Evolutionary conservation across 2,797 vertebrate species (phyloP).

Genomic region (Borostomias antarcticus): DNA sequence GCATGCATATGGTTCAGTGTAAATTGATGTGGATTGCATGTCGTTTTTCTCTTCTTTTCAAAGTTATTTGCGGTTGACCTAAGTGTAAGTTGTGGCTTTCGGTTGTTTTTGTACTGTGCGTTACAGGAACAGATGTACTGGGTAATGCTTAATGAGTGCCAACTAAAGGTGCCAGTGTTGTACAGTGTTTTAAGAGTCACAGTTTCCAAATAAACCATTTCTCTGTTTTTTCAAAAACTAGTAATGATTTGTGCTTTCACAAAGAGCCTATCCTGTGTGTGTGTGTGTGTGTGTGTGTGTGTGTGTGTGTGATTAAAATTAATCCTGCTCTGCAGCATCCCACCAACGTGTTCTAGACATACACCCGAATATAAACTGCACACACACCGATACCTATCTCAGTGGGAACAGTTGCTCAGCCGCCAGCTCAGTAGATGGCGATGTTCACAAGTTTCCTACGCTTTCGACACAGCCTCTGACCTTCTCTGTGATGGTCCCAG

Average conservation of each 20-base stretch:
- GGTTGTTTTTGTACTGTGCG: conserved; percentile 77
- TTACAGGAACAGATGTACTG: conserved; percentile 70
- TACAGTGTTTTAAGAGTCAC: conserved; percentile 84
- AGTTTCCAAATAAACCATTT: conserved; percentile 67
- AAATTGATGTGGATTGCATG: conserved; percentile 87
- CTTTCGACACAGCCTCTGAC: not conserved
- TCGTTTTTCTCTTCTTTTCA: conserved; percentile 77
- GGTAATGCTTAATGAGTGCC: conserved; percentile 68
- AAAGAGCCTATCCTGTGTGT: not conserved
- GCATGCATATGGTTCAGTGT: conserved; percentile 86
- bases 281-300: conserved; percentile 8
- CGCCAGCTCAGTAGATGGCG: not conserved
- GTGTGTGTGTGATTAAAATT: conserved; percentile 2
- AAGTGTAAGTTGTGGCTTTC: conserved; percentile 57
- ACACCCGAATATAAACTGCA: too few species aligned
- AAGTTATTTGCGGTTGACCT: conserved; percentile 77
- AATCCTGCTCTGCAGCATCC: conserved; percentile 11
- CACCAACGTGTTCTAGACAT: conserved; percentile 2
- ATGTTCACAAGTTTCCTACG: conserved; percentile 8
- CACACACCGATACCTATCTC: not conserved
- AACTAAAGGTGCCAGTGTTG: conserved; percentile 83
- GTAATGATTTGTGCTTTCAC: conserved; percentile 45
- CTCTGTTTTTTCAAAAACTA: conserved; percentile 66
- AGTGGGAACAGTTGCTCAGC: too few species aligned
- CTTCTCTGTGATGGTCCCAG: conserved; percentile 38